A percentile compares a stretch with the other conserved stretches of the same genome.
Evolutionary conservation across 2,113 vertebrate species (phyloP).

Genomic region (Phyllostomus hastatus): DNA sequence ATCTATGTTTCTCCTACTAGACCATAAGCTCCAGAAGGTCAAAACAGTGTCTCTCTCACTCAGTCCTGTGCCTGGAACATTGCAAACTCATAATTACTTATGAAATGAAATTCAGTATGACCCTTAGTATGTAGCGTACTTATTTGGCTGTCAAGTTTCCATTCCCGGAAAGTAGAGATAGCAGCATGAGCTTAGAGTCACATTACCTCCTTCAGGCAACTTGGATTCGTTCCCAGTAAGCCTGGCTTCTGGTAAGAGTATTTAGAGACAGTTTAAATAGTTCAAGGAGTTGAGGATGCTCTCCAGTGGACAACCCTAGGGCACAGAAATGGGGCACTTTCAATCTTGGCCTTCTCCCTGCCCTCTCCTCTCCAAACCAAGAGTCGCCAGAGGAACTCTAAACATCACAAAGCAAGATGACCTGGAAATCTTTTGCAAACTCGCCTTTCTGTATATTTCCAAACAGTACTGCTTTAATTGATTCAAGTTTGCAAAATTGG

Average conservation of each 20-base stretch:
- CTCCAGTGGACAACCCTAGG: neutral
- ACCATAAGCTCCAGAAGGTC: neutral
- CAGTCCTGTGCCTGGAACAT: neutral
- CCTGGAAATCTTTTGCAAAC: constrained; percentile 34
- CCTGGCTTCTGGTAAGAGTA: neutral
- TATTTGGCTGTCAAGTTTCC: constrained; percentile 6
- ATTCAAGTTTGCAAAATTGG: constrained; percentile 53
- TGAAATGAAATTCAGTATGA: constrained; percentile 26
- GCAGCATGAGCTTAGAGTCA: neutral
- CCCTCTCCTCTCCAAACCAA: neutral
- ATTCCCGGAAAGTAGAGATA: constrained; percentile 30
- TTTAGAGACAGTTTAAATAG: constrained; percentile 24
- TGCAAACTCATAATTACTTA: neutral
- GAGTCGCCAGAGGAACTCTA: neutral
- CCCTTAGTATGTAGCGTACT: neutral
- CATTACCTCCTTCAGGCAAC: constrained; percentile 3
- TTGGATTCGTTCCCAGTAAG: neutral
- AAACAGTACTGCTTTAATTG: constrained; percentile 56
- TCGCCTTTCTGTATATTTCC: constrained; percentile 42
- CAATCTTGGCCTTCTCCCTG: neutral
- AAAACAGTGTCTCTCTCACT: neutral
- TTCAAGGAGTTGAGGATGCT: constrained; percentile 11
- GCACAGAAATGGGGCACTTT: neutral
- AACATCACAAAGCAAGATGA: constrained; percentile 23
- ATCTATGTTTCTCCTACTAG: neutral